Evolutionary conservation across 1,140 invertebrate genomes (phyloP), one percentile per base, ranked within the genome.

Genomic region (Drosophila nigrodunni): DNA sequence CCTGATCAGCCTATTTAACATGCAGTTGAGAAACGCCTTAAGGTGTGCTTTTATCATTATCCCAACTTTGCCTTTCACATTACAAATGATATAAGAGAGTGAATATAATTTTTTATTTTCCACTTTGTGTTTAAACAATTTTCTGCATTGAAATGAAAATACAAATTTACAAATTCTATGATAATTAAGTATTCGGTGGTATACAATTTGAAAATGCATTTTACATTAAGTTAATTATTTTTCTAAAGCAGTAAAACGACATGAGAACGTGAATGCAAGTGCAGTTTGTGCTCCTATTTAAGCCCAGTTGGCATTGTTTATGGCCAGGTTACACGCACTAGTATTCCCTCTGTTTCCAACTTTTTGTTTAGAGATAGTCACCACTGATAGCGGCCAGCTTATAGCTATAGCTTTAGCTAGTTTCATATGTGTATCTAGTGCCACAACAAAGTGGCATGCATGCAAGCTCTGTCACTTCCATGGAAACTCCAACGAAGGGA

Each of bases 191-290:
- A 30, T 43, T 49, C 37, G 50, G 50, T 34, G 50, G 50, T 49
- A 44, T 59, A 70, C 78, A 79, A 68, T 82, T 83, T 80, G 85
- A 83, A 83, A 87, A 83, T 89, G 80, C 83, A 88, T 88, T 89
- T 89, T 64, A 77, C 77, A 88, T 89, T 88, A 78, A 83, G 67
- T 89, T 83, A 89, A 88, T 88, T 89, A 88, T 89, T 88, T 88
- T 89, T 71, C 49, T 30, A 30, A 30, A 59, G 41, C 50, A 60
- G 46, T 43, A 69, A 59, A 46, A 21, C 50, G 77, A 76, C 76
- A 79, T 74, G 66, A 62, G 72, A 74, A 64, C 54, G 54, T 35
- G 47, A 55, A 54, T 55, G 15, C 60, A 62, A 34, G 18, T 15
- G 54, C 59, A 71, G 59, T 69, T 58, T 50, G 52, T 30, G 25